phyloP scores from a whole-genome alignment of 2,888 invertebrate species.

The Agrenia bidenticulata region DNA sequence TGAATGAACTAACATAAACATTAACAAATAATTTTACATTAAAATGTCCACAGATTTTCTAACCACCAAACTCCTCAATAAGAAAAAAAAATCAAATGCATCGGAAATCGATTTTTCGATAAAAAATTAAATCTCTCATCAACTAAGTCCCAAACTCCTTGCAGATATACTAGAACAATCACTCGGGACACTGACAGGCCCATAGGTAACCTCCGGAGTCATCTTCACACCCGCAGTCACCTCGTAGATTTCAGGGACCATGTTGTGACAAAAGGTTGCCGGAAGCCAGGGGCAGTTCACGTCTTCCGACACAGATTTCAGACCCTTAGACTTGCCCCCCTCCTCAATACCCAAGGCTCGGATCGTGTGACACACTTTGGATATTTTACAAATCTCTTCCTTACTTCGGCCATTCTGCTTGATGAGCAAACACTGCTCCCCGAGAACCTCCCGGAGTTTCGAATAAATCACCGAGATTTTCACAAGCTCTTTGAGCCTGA shows the following conservation, averaged over 20 bases:
- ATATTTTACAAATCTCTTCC: conserved; percentile 16
- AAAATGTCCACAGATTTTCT: too few relatives aligned
- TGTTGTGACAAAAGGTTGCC: conserved; percentile 38
- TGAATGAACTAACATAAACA: too few relatives aligned
- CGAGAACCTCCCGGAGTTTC: conserved; percentile 36
- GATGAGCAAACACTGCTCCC: conserved; percentile 13
- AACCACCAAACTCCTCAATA: too few relatives aligned
- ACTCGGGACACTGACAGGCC: conserved; percentile 26
- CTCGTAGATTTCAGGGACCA: conserved; percentile 39
- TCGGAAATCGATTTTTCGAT: too few relatives aligned
- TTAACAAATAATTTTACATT: too few relatives aligned
- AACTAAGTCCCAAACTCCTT: too few relatives aligned
- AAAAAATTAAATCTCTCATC: too few relatives aligned
- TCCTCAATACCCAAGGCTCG: conserved; percentile 20
- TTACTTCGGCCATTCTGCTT: conserved; percentile 18
- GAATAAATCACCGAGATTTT: conserved; percentile 41
- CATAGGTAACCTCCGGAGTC: conserved; percentile 39
- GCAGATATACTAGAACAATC: too few relatives aligned
- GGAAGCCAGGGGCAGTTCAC: conserved; percentile 35
- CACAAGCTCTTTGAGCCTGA: conserved; percentile 37
- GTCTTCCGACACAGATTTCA: neutral
- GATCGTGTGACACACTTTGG: neutral
- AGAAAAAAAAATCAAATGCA: too few relatives aligned
- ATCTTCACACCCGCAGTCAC: conserved; percentile 36
- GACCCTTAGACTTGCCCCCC: neutral